phyloP scores from a whole-genome alignment of 2,797 vertebrate species.

The Oreonectes daqikongensis region DNA sequence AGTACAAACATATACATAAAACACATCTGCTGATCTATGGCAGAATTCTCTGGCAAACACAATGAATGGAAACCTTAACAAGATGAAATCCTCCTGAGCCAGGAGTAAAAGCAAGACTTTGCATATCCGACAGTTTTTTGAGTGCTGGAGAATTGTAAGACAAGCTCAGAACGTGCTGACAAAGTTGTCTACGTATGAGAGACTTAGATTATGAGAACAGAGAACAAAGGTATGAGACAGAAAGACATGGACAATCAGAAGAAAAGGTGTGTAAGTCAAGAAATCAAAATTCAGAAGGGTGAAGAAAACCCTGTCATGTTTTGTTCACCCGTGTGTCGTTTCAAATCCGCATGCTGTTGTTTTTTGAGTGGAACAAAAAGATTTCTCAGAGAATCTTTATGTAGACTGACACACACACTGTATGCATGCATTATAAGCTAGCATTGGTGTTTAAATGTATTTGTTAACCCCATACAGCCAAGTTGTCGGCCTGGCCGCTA shows the following conservation, averaged over 20 bases:
- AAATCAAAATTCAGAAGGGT: conserved; percentile 1
- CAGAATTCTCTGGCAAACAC: conserved; percentile 27
- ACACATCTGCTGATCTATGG: conserved; percentile 30
- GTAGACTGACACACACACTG: too few relatives aligned
- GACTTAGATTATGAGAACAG: conserved; percentile 45
- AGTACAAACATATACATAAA: conserved; percentile 38
- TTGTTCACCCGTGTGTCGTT: neutral
- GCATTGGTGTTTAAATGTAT: neutral
- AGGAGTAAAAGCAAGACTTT: conserved; percentile 10
- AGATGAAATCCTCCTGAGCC: conserved; percentile 14
- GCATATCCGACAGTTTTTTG: conserved; percentile 11
- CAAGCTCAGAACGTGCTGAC: conserved; percentile 3
- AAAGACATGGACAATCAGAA: conserved; percentile 44
- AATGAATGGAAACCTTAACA: conserved; percentile 15
- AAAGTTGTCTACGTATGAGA: conserved; percentile 16
- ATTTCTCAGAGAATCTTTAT: too few relatives aligned
- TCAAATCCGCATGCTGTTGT: neutral
- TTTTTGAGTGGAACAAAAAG: too few relatives aligned
- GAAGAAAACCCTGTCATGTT: neutral
- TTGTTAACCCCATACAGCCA: neutral
- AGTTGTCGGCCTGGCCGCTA: conserved; percentile 1
- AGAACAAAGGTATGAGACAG: conserved; percentile 51
- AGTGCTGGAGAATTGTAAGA: neutral
- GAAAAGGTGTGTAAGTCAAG: neutral
- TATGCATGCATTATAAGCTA: neutral